phyloP scores from a whole-genome alignment of 2,113 vertebrate species.

The Australoheros scitulus region DNA sequence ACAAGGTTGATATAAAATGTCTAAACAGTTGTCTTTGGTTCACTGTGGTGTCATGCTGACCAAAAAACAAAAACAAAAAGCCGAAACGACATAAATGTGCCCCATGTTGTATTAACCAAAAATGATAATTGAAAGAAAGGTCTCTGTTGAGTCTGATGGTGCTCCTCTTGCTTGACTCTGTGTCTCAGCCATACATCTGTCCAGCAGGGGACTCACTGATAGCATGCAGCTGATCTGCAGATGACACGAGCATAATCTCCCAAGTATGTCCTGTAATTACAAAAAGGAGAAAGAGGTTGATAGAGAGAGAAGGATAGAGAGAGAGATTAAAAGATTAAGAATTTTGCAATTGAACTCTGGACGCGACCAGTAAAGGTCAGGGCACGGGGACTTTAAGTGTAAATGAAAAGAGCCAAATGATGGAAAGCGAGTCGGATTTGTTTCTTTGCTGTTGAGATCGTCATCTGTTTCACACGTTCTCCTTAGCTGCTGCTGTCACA shows the following conservation, averaged over 20 bases:
- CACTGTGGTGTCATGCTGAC: neutral
- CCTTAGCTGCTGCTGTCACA: constrained; percentile 23
- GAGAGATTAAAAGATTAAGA: constrained; percentile 80
- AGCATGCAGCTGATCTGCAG: constrained; percentile 61
- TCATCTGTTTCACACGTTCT: constrained; percentile 58
- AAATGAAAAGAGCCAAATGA: constrained; percentile 52
- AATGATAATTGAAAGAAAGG: neutral
- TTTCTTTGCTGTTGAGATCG: constrained; percentile 20
- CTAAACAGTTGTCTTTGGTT: neutral
- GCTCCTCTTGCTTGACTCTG: neutral
- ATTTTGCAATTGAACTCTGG: constrained; percentile 67
- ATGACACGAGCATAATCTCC: constrained; percentile 75
- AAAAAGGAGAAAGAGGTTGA: constrained; percentile 59
- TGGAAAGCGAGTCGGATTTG: neutral
- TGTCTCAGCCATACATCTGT: constrained; percentile 54
- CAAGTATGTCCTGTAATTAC: constrained; percentile 76
- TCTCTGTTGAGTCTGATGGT: neutral
- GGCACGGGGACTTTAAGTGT: constrained; percentile 30
- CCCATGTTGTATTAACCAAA: neutral
- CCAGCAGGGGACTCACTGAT: constrained; percentile 32
- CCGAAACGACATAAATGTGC: neutral
- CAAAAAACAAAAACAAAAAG: neutral
- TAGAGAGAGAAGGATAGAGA: constrained; percentile 32
- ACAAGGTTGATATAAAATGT: neutral
- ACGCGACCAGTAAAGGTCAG: constrained; percentile 65